phyloP scores from a whole-genome alignment of 2,113 vertebrate species.

The Aptenodytes patagonicus region DNA sequence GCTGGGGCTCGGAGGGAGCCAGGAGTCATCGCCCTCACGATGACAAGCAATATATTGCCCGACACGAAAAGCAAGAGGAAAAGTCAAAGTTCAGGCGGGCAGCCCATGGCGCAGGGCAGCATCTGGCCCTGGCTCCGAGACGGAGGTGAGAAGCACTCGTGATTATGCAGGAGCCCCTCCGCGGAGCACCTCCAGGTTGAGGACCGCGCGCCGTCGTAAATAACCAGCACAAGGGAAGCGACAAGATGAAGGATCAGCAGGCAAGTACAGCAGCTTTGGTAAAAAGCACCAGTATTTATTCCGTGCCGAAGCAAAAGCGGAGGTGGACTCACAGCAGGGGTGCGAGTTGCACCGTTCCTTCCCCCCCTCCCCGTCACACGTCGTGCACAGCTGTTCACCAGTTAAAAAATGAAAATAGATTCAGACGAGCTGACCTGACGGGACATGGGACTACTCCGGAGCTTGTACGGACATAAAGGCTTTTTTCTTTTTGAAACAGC shows the following conservation, averaged over 20 bases:
- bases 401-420: not conserved
- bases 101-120: fast-evolving
- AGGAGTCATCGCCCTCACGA: fast-evolving
- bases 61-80: not conserved
- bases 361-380: not conserved
- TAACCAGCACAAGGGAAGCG: not conserved
- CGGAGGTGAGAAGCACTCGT: not conserved
- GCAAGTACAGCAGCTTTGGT: not conserved
- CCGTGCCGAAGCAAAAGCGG: not conserved
- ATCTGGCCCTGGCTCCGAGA: not conserved
- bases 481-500: not conserved
- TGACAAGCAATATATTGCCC: not conserved
- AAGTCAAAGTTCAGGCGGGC: not conserved
- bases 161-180: not conserved
- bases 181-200: not conserved
- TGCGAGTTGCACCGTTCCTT: not conserved
- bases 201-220: not conserved
- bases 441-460: not conserved
- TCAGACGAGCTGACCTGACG: not conserved
- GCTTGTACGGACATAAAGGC: not conserved
- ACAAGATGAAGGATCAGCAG: not conserved
- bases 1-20: not conserved
- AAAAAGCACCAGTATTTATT: not conserved
- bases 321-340: not conserved
- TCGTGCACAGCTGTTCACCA: not conserved